Conservation (phyloP, 2,888 invertebrate species). For the Germaria angustata region DNA sequence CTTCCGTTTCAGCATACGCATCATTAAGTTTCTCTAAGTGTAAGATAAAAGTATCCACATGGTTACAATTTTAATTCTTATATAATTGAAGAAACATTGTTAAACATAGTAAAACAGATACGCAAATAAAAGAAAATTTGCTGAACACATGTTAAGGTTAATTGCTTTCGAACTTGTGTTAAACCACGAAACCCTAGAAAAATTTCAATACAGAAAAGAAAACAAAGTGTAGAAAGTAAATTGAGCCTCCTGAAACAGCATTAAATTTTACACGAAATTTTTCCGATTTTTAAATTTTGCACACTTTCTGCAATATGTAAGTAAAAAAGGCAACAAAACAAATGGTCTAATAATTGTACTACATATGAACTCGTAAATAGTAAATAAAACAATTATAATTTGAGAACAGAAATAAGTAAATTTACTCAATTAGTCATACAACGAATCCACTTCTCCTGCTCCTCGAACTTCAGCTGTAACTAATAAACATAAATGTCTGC, state of each 20-base stretch:
- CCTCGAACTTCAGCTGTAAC: background rate
- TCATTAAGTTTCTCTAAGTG: constrained; percentile 13
- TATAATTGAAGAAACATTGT: constrained; percentile 46
- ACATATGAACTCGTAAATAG: background rate
- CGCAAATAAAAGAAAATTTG: constrained; percentile 42
- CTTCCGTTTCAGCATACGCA: background rate
- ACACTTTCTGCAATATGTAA: background rate
- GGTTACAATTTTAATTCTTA: background rate
- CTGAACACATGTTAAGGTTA: constrained; percentile 64
- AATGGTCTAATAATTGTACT: too few relatives aligned
- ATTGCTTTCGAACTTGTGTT: constrained; percentile 51
- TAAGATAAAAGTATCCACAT: background rate
- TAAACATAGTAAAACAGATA: constrained; percentile 13
- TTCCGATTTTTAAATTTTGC: background rate
- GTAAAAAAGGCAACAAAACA: background rate
- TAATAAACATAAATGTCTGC: constrained; percentile 59
- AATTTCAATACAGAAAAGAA: background rate
- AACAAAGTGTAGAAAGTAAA: constrained; percentile 25
- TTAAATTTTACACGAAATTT: background rate
- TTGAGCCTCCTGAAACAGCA: background rate
- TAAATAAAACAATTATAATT: background rate
- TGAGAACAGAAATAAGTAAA: background rate
- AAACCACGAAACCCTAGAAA: constrained; percentile 60
- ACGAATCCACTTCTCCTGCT: background rate
- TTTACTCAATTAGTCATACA: background rate